phyloP scores from a whole-genome alignment of 2,888 invertebrate genomes.

The Apocheima hispidaria region DNA sequence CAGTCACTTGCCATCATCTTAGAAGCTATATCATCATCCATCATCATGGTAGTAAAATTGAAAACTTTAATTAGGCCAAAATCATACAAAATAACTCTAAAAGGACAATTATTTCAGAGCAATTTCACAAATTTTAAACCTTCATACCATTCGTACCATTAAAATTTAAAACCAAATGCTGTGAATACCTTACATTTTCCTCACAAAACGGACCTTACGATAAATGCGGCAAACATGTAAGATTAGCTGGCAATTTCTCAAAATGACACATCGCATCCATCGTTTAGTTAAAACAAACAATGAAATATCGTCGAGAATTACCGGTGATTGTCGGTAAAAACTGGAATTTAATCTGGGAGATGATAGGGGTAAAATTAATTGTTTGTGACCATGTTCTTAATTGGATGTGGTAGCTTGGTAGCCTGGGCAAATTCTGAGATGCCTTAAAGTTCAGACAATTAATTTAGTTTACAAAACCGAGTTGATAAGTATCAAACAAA shows the following conservation, averaged over 20 bases:
- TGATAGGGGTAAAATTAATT: constrained; percentile 41
- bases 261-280: constrained; percentile 56
- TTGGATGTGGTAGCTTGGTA: constrained; percentile 34
- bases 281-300: constrained; percentile 48
- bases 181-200: constrained; percentile 44
- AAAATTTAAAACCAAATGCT: constrained; percentile 43
- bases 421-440: constrained; percentile 26
- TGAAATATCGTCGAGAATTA: constrained; percentile 34
- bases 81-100: no score
- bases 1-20: no score
- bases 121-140: constrained; percentile 31
- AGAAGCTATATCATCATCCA: no score
- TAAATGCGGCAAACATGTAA: constrained; percentile 50
- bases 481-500: constrained; percentile 3
- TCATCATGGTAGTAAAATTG: no score
- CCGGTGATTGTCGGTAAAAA: constrained; percentile 24
- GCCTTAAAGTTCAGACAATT: constrained; percentile 27
- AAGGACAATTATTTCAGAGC: constrained; percentile 28
- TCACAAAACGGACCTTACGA: constrained; percentile 45
- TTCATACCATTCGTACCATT: constrained; percentile 7
- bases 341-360: constrained; percentile 39
- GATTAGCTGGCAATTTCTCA: constrained; percentile 53
- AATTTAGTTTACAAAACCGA: constrained; percentile 24
- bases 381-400: constrained; percentile 38
- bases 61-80: no score